Percentiles rank a stretch among this genome's conserved stretches.
phyloP scores from a whole-genome alignment of 1,140 invertebrate genomes.

The Heterodera carotae region DNA sequence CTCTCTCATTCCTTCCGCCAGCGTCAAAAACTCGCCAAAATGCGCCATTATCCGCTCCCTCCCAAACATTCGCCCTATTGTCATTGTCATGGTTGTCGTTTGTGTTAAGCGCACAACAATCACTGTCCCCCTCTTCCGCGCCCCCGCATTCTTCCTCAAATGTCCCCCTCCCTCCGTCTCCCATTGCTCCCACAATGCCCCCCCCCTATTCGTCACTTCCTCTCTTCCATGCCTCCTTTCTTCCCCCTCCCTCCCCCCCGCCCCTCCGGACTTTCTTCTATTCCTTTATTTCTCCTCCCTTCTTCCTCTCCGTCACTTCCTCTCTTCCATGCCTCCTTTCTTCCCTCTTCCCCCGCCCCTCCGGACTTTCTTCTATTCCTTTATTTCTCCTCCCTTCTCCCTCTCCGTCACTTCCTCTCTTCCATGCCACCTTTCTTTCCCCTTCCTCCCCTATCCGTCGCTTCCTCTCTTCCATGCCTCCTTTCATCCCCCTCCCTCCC shows the following conservation, averaged over 20 bases:
- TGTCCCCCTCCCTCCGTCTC: not conserved
- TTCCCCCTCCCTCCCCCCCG: not conserved
- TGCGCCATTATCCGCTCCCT: not conserved
- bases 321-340: not conserved
- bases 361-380: not conserved
- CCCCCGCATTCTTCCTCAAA: not conserved
- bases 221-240: not conserved
- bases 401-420: not conserved
- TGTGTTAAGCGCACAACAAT: conserved; percentile 1
- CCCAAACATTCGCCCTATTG: not conserved
- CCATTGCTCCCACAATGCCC: too few species aligned
- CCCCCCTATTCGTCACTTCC: not conserved
- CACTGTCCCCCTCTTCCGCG: not conserved
- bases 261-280: not conserved
- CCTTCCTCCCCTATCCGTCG: not conserved
- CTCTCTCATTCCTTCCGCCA: not conserved
- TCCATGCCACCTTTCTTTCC: not conserved
- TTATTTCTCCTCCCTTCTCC: too few species aligned
- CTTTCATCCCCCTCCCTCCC: not conserved
- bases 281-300: not conserved
- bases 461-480: not conserved
- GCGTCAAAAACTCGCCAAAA: not conserved
- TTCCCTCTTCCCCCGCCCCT: not conserved
- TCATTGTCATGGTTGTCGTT: conserved; percentile 2
- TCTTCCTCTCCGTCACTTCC: too few species aligned